Percentiles rank a stretch among this genome's conserved stretches.
Evolutionary conservation across 2,113 vertebrate species (phyloP).

Genomic region (Ochotona curzoniae): DNA sequence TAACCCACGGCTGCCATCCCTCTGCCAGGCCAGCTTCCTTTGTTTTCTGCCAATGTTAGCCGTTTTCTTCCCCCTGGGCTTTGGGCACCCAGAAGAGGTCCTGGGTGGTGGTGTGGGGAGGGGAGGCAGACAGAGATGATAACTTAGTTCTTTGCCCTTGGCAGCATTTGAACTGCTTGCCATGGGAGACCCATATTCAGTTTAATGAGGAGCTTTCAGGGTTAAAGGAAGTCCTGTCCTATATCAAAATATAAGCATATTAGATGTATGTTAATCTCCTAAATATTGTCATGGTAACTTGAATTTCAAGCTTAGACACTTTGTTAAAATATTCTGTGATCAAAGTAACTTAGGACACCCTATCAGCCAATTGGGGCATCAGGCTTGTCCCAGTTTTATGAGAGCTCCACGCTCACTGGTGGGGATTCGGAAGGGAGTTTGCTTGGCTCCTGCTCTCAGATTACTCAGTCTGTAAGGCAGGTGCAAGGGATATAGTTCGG

Average conservation of each 20-base stretch:
- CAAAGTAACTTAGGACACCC: neutral
- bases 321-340: neutral
- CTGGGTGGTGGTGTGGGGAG: no score
- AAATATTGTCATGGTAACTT: neutral
- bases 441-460: neutral
- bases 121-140: neutral
- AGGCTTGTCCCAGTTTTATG: neutral
- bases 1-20: conserved; percentile 56
- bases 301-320: conserved; percentile 3
- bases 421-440: neutral
- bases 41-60: neutral
- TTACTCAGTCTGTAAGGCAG: neutral
- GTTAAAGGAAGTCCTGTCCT: neutral
- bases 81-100: neutral
- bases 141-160: neutral
- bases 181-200: neutral
- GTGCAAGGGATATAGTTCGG: neutral
- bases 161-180: neutral
- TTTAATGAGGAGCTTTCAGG: neutral
- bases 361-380: neutral
- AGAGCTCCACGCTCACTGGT: neutral
- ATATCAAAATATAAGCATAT: neutral
- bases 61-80: neutral
- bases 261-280: neutral
- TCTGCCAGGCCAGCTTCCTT: neutral